phyloP scores from a whole-genome alignment of 2,113 vertebrate genomes.

The Muntiacus muntjak region DNA sequence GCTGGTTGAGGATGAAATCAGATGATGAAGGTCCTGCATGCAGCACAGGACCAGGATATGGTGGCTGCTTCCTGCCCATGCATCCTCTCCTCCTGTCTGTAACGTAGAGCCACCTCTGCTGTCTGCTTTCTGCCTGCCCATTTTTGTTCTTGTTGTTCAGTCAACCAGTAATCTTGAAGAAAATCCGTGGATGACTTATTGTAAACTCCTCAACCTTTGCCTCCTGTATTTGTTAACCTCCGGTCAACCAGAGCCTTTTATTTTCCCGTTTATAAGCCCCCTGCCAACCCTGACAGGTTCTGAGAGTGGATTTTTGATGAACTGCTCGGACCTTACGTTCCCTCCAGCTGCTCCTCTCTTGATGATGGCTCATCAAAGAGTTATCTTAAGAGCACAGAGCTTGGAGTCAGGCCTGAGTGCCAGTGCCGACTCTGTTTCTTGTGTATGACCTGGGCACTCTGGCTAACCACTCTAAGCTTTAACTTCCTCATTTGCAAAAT shows the following conservation, averaged over 20 bases:
- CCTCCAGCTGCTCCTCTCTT: background rate
- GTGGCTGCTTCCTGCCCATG: fast-evolving
- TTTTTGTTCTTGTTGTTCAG: background rate
- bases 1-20: background rate
- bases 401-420: fast-evolving
- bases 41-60: fast-evolving
- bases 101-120: background rate
- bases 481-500: background rate
- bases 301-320: background rate
- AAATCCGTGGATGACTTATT: conserved; percentile 35
- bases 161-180: background rate
- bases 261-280: background rate
- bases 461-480: background rate
- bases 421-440: background rate
- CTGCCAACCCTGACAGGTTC: background rate
- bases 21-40: background rate
- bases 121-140: background rate
- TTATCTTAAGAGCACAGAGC: background rate
- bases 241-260: conserved; percentile 22
- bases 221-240: conserved; percentile 20
- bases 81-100: background rate
- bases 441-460: background rate
- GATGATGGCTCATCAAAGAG: background rate
- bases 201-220: conserved; percentile 31
- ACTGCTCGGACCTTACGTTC: no score